Evolutionary conservation across 2,113 vertebrate species (phyloP).

Genomic region (Sylvilagus bachmani): DNA sequence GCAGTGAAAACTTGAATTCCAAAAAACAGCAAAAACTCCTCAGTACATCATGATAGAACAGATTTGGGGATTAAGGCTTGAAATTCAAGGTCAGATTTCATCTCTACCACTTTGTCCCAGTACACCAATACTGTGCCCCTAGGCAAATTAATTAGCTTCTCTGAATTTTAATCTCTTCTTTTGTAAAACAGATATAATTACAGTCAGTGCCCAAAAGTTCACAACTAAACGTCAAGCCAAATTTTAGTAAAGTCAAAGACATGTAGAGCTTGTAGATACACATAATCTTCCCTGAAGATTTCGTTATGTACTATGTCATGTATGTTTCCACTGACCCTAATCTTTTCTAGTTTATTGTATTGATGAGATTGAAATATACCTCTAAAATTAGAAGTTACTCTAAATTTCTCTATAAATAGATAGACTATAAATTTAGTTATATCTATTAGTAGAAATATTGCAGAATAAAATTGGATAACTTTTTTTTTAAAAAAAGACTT

Average conservation of each 20-base stretch:
- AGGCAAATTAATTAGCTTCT: background rate
- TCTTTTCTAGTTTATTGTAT: background rate
- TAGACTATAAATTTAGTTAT: background rate
- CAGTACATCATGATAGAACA: background rate
- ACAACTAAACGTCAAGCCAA: conserved; percentile 6
- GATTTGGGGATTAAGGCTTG: background rate
- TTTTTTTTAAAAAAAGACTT: background rate
- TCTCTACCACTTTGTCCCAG: background rate
- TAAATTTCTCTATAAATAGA: conserved; percentile 1
- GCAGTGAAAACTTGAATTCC: background rate
- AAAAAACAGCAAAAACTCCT: background rate
- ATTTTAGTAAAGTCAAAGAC: background rate
- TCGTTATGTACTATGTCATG: background rate
- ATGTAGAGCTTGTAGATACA: background rate
- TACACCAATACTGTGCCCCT: background rate
- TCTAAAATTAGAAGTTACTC: background rate
- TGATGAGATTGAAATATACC: background rate
- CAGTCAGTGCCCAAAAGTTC: background rate
- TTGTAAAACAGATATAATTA: background rate
- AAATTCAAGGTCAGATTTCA: background rate
- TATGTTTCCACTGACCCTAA: background rate
- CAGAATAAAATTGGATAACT: background rate
- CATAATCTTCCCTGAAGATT: background rate
- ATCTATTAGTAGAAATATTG: background rate
- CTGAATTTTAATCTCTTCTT: background rate